These are phyloP conservation scores for Polyommatus iphigenia DNA, from an alignment of 2,888 invertebrate species.

Conservation along the genomic window DNA sequence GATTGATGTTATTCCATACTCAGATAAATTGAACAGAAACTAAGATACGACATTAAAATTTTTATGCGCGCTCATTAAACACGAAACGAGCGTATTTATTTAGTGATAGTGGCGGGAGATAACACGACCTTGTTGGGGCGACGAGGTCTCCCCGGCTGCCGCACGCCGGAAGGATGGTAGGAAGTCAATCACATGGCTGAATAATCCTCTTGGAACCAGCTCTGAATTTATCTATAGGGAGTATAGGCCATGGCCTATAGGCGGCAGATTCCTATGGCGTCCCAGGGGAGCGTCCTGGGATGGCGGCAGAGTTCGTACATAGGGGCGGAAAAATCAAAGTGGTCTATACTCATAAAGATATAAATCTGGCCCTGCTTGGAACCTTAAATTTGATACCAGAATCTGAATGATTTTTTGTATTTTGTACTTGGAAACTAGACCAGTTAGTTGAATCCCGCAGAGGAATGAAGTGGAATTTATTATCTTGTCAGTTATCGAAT, in stretches of 20 bases:
- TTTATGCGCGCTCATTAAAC: slow-evolving; percentile 5
- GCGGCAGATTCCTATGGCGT: too few species aligned
- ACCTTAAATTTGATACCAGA: too few species aligned
- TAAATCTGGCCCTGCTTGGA: neutral
- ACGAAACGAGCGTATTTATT: slow-evolving; percentile 7
- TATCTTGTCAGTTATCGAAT: too few species aligned
- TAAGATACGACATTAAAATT: neutral
- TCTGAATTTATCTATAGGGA: neutral
- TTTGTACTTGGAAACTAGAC: too few species aligned
- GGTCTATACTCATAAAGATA: too few species aligned
- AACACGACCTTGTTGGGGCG: neutral
- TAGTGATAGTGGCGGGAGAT: slow-evolving; percentile 8
- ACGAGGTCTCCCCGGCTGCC: neutral
- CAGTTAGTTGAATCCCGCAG: too few species aligned
- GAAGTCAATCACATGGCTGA: neutral
- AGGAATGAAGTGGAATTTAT: too few species aligned
- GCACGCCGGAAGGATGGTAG: neutral
- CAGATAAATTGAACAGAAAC: neutral
- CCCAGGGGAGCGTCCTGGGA: too few species aligned
- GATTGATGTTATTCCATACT: neutral
- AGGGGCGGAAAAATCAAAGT: too few species aligned
- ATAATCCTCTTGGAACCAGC: neutral
- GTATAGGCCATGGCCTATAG: too few species aligned
- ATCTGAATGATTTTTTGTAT: too few species aligned
- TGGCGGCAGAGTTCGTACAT: too few species aligned